Percentiles rank a stretch among this genome's conserved stretches.
Conservation (phyloP, 1,140 invertebrate genomes). For the Formica exsecta region DNA sequence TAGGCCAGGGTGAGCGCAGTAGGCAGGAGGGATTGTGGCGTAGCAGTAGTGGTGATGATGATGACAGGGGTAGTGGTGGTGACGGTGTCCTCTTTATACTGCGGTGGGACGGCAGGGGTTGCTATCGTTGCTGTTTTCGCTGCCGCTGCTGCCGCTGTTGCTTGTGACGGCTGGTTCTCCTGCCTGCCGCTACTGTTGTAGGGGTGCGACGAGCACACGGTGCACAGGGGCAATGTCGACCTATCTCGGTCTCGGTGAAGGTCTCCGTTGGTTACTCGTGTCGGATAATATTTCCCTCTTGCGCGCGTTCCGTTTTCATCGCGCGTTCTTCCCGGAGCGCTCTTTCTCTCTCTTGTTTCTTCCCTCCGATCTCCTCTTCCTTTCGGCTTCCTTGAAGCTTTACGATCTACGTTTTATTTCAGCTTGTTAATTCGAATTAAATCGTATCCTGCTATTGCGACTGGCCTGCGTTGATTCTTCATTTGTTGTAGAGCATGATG, state of each 20-base stretch:
- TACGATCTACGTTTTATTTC: background rate
- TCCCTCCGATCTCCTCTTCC: background rate
- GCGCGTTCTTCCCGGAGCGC: background rate
- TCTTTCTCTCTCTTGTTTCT: background rate
- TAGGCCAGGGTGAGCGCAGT: constrained; percentile 73
- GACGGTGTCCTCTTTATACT: constrained; percentile 29
- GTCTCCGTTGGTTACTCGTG: constrained; percentile 78
- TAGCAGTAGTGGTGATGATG: background rate
- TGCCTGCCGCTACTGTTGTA: constrained; percentile 14
- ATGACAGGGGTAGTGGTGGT: constrained; percentile 13
- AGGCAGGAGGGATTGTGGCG: constrained; percentile 36
- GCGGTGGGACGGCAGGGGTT: constrained; percentile 36
- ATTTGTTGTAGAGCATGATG: background rate
- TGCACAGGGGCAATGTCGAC: constrained; percentile 86
- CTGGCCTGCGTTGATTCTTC: background rate
- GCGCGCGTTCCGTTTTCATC: background rate
- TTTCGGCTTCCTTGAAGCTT: background rate
- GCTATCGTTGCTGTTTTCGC: constrained; percentile 11
- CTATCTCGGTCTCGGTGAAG: constrained; percentile 86
- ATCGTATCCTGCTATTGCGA: background rate
- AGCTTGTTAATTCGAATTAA: constrained; percentile 24
- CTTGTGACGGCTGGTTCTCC: constrained; percentile 40
- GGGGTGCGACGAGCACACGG: constrained; percentile 75
- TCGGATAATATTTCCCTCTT: constrained; percentile 62
- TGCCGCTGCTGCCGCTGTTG: constrained; percentile 9